Evolutionary conservation across 2,113 vertebrate species (phyloP).

Genomic region (Sander vitreus): DNA sequence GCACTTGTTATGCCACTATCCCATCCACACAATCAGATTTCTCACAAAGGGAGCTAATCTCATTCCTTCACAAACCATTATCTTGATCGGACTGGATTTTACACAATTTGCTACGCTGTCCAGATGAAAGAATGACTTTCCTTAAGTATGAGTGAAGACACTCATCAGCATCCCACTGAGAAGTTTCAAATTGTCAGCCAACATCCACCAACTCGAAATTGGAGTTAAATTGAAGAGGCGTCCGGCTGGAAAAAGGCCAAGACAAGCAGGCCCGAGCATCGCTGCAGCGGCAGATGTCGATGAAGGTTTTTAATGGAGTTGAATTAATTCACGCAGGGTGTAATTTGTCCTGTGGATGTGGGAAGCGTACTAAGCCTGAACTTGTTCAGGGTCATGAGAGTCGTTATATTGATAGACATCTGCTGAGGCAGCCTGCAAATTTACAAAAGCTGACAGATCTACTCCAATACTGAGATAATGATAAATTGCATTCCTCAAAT

Average conservation of each 20-base stretch:
- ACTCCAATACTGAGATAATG: conserved; percentile 55
- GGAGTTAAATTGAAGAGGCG: conserved; percentile 79
- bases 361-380: conserved; percentile 54
- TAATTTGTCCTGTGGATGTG: conserved; percentile 68
- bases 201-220: conserved; percentile 84
- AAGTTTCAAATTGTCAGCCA: conserved; percentile 86
- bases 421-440: conserved; percentile 59
- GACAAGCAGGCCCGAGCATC: conserved; percentile 68
- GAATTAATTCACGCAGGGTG: conserved; percentile 73
- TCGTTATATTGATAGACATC: conserved; percentile 69
- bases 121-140: conserved; percentile 79
- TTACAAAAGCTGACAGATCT: conserved; percentile 64
- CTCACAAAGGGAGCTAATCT: conserved; percentile 83
- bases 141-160: conserved; percentile 63
- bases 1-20: conserved; percentile 75
- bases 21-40: conserved; percentile 78
- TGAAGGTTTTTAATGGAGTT: conserved; percentile 75
- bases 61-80: conserved; percentile 85
- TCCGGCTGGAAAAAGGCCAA: conserved; percentile 78
- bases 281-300: conserved; percentile 75
- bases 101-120: conserved; percentile 65
- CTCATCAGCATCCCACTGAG: conserved; percentile 71
- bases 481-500: conserved; percentile 53
- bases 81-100: conserved; percentile 77
- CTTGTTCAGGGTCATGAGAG: conserved; percentile 64